Evolutionary conservation across 2,113 vertebrate species (phyloP).

Genomic region (Tympanuchus pallidicinctus): DNA sequence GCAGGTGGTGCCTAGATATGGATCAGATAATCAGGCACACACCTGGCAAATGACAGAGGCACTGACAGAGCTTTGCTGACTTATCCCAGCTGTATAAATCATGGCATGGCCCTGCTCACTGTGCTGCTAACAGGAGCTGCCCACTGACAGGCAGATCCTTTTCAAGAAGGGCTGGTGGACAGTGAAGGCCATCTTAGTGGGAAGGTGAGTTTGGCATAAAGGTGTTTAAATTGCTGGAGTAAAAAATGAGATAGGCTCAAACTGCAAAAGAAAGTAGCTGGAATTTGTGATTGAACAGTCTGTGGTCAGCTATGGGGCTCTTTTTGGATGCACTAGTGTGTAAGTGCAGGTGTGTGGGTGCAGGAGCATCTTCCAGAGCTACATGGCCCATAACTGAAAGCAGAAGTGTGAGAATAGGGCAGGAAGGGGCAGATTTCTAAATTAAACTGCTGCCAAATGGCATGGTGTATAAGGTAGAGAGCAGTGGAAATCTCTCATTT

Average conservation of each 20-base stretch:
- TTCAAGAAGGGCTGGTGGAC: background rate
- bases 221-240: background rate
- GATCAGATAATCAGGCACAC: background rate
- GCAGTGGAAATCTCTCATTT: background rate
- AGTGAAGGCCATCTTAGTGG: background rate
- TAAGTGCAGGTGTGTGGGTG: background rate
- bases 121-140: background rate
- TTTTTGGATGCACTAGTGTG: rapidly evolving
- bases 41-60: background rate
- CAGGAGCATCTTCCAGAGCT: background rate
- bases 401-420: background rate
- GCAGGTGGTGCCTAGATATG: background rate
- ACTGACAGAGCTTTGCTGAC: background rate
- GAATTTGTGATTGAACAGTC: background rate
- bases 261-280: background rate
- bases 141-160: background rate
- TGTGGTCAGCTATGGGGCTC: background rate
- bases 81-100: background rate
- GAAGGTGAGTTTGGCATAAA: background rate
- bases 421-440: background rate
- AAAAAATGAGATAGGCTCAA: background rate
- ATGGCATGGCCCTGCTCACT: background rate
- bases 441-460: background rate
- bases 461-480: background rate
- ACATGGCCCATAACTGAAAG: rapidly evolving